A percentile compares a stretch with the other conserved stretches of the same genome.
phyloP scores from a whole-genome alignment of 2,888 invertebrate genomes.

The Leucophenga maculata region DNA sequence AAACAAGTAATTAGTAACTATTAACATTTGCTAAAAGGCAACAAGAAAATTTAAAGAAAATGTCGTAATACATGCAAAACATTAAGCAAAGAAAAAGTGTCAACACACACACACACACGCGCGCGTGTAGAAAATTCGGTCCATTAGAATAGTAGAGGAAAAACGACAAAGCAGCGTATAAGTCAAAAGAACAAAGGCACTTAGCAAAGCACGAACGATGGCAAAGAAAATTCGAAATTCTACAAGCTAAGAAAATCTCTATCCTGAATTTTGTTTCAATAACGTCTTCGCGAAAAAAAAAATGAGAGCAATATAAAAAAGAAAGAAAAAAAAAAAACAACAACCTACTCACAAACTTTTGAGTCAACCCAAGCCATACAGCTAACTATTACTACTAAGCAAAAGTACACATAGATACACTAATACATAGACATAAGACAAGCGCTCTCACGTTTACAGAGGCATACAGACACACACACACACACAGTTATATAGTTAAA shows the following conservation, averaged over 20 bases:
- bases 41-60: constrained; percentile 24
- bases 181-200: constrained; percentile 49
- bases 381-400: neutral
- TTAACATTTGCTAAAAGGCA: constrained; percentile 31
- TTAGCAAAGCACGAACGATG: constrained; percentile 28
- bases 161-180: constrained; percentile 30
- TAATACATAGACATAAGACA: constrained; percentile 17
- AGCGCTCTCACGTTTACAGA: constrained; percentile 11
- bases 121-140: constrained; percentile 3
- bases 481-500: too few relatives aligned
- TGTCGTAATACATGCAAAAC: neutral
- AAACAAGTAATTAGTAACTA: neutral
- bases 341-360: constrained; percentile 10
- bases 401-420: constrained; percentile 1
- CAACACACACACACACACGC: neutral
- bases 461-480: constrained; percentile 11
- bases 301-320: neutral
- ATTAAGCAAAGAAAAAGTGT: neutral
- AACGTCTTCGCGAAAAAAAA: constrained; percentile 53
- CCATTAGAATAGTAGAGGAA: neutral
- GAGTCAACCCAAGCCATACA: constrained; percentile 23
- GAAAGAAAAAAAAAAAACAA: constrained; percentile 23
- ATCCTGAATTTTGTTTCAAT: constrained; percentile 59
- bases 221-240: constrained; percentile 35
- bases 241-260: constrained; percentile 58